Percentiles rank a stretch among this genome's conserved stretches.
These are phyloP conservation scores for Myrmecobius fasciatus DNA, from an alignment of 2,113 vertebrate genomes.

Conservation along the genomic window DNA sequence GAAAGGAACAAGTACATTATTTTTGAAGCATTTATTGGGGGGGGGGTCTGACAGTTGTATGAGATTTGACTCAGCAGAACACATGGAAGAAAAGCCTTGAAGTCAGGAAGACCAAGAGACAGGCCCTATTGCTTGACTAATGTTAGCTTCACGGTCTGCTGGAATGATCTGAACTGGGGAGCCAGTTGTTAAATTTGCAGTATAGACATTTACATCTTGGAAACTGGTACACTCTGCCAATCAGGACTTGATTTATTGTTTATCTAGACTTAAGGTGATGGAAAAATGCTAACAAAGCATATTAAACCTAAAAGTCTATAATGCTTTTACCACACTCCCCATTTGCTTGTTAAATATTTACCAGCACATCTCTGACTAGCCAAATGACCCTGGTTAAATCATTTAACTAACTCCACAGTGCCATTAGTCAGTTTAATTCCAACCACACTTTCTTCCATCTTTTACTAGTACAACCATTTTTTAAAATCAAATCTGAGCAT, in stretches of 20 bases:
- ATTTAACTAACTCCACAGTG: not conserved
- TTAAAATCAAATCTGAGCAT: not conserved
- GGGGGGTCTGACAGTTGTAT: not conserved
- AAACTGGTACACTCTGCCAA: not conserved
- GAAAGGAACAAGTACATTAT: not conserved
- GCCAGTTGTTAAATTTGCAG: not conserved
- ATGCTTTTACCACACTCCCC: not conserved
- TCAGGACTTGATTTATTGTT: not conserved
- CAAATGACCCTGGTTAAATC: not conserved
- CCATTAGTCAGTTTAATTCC: not conserved
- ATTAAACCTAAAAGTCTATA: not conserved
- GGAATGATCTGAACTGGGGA: not conserved
- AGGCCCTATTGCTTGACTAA: not conserved
- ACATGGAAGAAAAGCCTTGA: not conserved
- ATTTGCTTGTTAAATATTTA: not conserved
- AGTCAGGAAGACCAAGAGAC: not conserved
- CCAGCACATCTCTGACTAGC: not conserved
- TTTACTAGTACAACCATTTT: not conserved
- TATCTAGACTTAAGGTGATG: not conserved
- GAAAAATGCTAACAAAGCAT: not conserved
- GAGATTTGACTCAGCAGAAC: not conserved
- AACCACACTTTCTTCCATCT: not conserved
- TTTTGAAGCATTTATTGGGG: not conserved
- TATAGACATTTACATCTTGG: not conserved
- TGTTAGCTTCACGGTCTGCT: not conserved